Evolutionary conservation across 2,797 vertebrate species (phyloP).

Genomic region (Darevskia nairensis): DNA sequence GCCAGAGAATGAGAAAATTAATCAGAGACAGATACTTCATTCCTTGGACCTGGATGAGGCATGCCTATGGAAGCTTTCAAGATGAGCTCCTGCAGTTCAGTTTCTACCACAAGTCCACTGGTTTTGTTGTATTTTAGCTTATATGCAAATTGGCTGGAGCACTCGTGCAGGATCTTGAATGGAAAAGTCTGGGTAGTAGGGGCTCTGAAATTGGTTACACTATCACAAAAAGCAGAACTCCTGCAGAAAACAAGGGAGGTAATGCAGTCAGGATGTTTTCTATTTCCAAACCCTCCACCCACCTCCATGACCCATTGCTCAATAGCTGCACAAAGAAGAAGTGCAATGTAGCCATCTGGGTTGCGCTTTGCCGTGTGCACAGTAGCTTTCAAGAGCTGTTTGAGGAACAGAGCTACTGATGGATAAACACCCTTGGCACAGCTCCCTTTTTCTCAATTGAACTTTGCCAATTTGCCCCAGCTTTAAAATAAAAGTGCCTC

Average conservation of each 20-base stretch:
- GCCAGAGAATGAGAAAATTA: no score
- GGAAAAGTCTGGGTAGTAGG: neutral
- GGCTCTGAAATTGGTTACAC: neutral
- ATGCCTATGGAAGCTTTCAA: no score
- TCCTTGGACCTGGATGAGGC: no score
- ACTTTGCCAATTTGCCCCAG: neutral
- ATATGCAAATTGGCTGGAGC: no score
- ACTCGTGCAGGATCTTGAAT: neutral
- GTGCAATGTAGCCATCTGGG: neutral
- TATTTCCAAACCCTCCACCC: neutral
- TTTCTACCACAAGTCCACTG: no score
- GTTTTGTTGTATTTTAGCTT: no score
- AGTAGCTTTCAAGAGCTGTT: neutral
- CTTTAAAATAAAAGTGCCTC: neutral
- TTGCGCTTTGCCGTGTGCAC: neutral
- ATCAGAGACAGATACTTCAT: no score
- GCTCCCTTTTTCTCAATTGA: neutral
- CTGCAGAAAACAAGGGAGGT: neutral
- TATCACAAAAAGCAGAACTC: neutral
- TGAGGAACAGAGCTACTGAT: neutral
- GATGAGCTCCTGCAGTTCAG: no score
- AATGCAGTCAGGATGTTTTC: neutral
- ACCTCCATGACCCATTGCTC: neutral
- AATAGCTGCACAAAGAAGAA: neutral
- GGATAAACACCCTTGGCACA: neutral